Conservation (phyloP, 1,140 invertebrate species). For the Melanaphis sacchari region DNA sequence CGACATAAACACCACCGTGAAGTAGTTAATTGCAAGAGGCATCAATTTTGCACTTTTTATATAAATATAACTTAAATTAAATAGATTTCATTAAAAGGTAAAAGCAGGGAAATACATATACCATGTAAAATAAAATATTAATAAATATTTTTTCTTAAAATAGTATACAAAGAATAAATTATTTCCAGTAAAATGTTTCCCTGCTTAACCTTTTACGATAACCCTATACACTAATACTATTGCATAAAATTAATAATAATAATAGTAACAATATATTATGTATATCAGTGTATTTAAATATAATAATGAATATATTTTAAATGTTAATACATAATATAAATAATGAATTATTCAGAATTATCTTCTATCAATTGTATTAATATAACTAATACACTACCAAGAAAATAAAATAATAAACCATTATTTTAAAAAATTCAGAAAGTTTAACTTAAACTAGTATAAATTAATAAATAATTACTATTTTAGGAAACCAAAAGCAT, state of each 20-base stretch:
- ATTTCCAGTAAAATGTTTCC: background rate
- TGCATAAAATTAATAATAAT: background rate
- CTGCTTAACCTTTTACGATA: slow-evolving; percentile 28
- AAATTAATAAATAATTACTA: background rate
- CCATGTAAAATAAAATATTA: background rate
- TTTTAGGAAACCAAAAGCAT: background rate
- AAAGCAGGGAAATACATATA: slow-evolving; percentile 32
- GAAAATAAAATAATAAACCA: background rate
- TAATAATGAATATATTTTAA: slow-evolving; percentile 30
- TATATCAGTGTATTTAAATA: background rate
- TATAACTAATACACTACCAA: background rate
- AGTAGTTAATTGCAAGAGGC: slow-evolving; percentile 57
- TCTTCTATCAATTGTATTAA: background rate
- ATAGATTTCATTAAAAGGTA: background rate
- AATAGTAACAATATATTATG: slow-evolving; percentile 9
- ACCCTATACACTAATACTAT: slow-evolving; percentile 11
- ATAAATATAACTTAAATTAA: slow-evolving; percentile 47
- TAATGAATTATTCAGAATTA: slow-evolving; percentile 6
- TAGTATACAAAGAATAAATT: background rate
- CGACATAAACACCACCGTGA: slow-evolving; percentile 61
- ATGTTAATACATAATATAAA: background rate
- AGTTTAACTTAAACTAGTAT: background rate
- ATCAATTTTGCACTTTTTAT: slow-evolving; percentile 44
- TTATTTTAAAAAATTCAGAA: background rate
- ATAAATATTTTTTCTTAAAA: background rate